phyloP scores from a whole-genome alignment of 2,113 vertebrate genomes.

The Salvelinus sp. region DNA sequence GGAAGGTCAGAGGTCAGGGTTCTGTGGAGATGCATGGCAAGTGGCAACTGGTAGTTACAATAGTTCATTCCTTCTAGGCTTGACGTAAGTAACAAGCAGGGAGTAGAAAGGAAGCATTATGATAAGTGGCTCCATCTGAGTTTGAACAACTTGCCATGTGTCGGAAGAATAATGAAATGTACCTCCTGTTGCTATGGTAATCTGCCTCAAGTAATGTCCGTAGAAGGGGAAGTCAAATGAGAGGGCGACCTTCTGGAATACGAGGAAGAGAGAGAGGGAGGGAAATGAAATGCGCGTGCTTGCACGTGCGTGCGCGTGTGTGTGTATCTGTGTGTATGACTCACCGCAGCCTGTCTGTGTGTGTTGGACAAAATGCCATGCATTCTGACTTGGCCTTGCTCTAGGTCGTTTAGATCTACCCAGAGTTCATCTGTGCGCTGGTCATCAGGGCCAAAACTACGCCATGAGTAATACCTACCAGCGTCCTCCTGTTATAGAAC shows the following conservation, averaged over 20 bases:
- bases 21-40: slow-evolving; percentile 6
- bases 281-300: background rate
- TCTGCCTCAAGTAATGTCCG: slow-evolving; percentile 86
- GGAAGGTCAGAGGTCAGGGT: slow-evolving; percentile 32
- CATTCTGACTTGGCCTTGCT: slow-evolving; percentile 78
- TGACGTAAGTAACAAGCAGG: background rate
- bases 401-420: slow-evolving; percentile 79
- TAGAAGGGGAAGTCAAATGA: slow-evolving; percentile 94
- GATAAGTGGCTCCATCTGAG: background rate
- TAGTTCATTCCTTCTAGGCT: no score
- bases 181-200: slow-evolving; percentile 92
- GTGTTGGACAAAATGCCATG: slow-evolving; percentile 88
- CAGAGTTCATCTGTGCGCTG: slow-evolving; percentile 73
- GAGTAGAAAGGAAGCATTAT: background rate
- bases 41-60: no score
- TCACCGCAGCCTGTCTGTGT: slow-evolving; percentile 90
- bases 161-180: slow-evolving; percentile 12
- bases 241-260: slow-evolving; percentile 79
- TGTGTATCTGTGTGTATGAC: slow-evolving; percentile 28
- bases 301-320: background rate
- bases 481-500: slow-evolving; percentile 77
- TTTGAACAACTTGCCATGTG: background rate
- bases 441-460: slow-evolving; percentile 74
- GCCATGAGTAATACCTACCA: slow-evolving; percentile 85
- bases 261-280: background rate